Base-by-base conservation (phyloP, 2,888 invertebrate genomes). In the Ctenicera cuprea region DNA sequence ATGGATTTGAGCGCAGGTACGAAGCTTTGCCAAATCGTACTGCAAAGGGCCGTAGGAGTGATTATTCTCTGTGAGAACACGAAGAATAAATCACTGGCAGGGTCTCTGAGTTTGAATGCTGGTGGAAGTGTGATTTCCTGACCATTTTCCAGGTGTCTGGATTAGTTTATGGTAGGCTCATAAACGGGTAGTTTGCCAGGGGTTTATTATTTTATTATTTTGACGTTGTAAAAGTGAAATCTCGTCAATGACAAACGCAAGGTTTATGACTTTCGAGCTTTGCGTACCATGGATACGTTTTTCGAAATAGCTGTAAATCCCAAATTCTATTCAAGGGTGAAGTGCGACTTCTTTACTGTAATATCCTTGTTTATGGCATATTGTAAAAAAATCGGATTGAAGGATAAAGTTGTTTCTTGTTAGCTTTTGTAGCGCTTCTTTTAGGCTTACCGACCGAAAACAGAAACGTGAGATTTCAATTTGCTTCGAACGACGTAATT, bases 91-190 rank as follows among this genome's bases (percentile, higher is more conserved):
- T 80, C 79, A 80, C 77, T 67, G 52, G 41, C 73, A 52, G 64
- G 48, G 63, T 66, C 7, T 38, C 41, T 41, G 41, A 41, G 41
- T 41, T 41, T 74, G 59, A 61, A 62, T 75, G 76, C 75, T 75
- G n/a, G 80, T 77, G 78, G 81, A 82, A 82, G 82, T 83, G 82
- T 79, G 82, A 83, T 83, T 83, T 82, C 80, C 80, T 74, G 77
- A 76, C 79, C 76, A 74, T 80, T 80, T 80, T 81, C 82, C 72
- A 72, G 72, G 67, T 72, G 72, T 26, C n/a, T 4, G 45, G 54
- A 62, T 66, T 62, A 33, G 43, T 72, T 72, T 72, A 72, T 72
- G 26, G 26, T 64, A 20, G 50, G 33, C 30, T 62, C 52, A 61
- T 61, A 67, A 62, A 67, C 66, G 37, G 52, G 41, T 43, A 50